Conservation (phyloP, 2,113 vertebrate genomes). For the Tenebrosternarchus preto region DNA sequence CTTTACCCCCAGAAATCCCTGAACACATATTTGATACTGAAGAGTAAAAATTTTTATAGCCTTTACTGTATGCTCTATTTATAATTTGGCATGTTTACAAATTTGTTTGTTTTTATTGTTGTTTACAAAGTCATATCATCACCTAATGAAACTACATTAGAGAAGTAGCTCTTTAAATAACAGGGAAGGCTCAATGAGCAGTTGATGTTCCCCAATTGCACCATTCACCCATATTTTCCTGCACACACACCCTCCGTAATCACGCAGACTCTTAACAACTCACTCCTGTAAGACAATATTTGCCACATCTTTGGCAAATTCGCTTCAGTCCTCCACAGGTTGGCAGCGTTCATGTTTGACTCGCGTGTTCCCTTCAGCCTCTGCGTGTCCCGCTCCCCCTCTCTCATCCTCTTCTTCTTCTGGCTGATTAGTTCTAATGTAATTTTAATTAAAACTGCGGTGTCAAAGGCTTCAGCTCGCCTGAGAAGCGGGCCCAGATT, state of each 20-base stretch:
- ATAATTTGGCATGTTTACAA: too few relatives aligned
- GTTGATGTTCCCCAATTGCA: neutral
- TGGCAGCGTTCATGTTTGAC: too few relatives aligned
- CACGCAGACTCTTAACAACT: neutral
- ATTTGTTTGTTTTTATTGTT: too few relatives aligned
- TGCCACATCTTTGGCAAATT: neutral
- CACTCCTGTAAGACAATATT: neutral
- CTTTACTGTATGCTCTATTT: too few relatives aligned
- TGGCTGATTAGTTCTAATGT: slow-evolving; percentile 99
- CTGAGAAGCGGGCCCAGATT: slow-evolving; percentile 99
- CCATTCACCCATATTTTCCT: neutral
- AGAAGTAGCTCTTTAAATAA: too few relatives aligned
- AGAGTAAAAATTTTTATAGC: too few relatives aligned
- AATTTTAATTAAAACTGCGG: slow-evolving; percentile 99
- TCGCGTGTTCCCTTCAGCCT: too few relatives aligned
- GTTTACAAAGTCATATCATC: too few relatives aligned
- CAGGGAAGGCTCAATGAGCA: too few relatives aligned
- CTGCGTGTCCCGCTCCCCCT: neutral
- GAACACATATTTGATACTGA: too few relatives aligned
- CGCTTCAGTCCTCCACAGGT: neutral
- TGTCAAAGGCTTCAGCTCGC: slow-evolving; percentile 99
- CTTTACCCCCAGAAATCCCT: too few relatives aligned
- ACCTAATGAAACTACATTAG: too few relatives aligned
- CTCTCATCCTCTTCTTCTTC: slow-evolving; percentile 77
- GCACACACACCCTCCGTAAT: neutral